Conservation (phyloP, 1,140 invertebrate species). For the Phymorhynchus buccinoides region DNA sequence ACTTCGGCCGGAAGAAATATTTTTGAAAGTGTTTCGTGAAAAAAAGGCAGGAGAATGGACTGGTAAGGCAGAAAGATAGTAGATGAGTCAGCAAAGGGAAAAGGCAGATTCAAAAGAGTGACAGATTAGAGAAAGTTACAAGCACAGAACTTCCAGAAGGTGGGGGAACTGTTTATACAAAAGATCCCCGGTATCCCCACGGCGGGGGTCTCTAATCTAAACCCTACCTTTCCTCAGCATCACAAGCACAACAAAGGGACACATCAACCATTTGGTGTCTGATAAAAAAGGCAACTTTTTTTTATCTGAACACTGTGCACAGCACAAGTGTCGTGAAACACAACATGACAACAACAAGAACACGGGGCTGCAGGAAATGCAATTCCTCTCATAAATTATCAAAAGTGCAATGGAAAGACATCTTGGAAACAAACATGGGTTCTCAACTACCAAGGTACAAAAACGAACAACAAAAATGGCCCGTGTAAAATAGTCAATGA, state of each 20-base stretch:
- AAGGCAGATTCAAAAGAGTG: no score
- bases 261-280: not conserved
- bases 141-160: not conserved
- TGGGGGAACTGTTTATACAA: no score
- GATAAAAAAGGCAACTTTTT: not conserved
- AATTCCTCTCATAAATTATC: not conserved
- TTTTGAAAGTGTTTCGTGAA: no score
- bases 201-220: no score
- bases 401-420: conserved; percentile 17
- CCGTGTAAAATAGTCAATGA: not conserved
- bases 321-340: no score
- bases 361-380: not conserved
- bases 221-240: not conserved
- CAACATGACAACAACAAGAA: not conserved
- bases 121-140: no score
- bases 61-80: no score
- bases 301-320: not conserved
- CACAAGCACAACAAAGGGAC: not conserved
- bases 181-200: no score
- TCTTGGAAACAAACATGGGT: not conserved
- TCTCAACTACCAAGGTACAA: not conserved
- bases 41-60: no score
- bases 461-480: not conserved
- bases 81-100: no score
- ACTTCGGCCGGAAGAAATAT: no score